Percentiles rank a stretch among this genome's conserved stretches.
Evolutionary conservation across 2,113 vertebrate species (phyloP).

Genomic region (Scophthalmus maximus): DNA sequence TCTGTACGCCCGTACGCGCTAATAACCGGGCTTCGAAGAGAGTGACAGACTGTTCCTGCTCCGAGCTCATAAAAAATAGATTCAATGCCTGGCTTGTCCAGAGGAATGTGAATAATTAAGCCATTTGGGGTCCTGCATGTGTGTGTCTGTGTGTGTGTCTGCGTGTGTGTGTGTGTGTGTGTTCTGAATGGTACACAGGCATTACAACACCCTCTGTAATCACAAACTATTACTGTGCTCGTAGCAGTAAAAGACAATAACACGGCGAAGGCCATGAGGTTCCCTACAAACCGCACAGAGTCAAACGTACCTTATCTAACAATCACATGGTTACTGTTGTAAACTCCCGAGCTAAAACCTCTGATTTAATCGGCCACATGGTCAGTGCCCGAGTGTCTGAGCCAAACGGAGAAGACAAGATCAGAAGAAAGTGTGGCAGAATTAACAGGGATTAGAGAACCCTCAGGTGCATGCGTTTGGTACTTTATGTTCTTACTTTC

Average conservation of each 20-base stretch:
- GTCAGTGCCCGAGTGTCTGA: neutral
- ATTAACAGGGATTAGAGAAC: too few relatives aligned
- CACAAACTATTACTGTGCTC: slow-evolving; percentile 2
- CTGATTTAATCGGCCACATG: slow-evolving; percentile 1
- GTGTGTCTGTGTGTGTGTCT: slow-evolving; percentile 24
- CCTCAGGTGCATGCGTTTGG: too few relatives aligned
- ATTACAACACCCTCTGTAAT: slow-evolving; percentile 18
- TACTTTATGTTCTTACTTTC: neutral
- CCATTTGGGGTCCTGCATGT: slow-evolving; percentile 47
- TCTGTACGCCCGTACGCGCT: slow-evolving; percentile 33
- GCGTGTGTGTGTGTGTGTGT: slow-evolving; percentile 25
- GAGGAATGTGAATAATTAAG: slow-evolving; percentile 79
- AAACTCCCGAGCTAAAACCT: slow-evolving; percentile 2
- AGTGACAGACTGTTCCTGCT: slow-evolving; percentile 55
- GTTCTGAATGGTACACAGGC: slow-evolving; percentile 15
- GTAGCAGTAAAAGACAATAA: slow-evolving; percentile 21
- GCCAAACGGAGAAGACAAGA: neutral
- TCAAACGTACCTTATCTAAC: neutral
- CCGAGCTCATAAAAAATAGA: slow-evolving; percentile 73
- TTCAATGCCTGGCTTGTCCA: slow-evolving; percentile 61
- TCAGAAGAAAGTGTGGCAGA: neutral
- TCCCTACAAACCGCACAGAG: neutral
- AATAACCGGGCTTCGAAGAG: slow-evolving; percentile 65
- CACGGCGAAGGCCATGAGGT: neutral
- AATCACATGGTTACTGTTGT: neutral